Percentiles rank a stretch among this genome's conserved stretches.
Evolutionary conservation across 2,797 vertebrate species (phyloP).

Genomic region (Poeciliopsis turneri): DNA sequence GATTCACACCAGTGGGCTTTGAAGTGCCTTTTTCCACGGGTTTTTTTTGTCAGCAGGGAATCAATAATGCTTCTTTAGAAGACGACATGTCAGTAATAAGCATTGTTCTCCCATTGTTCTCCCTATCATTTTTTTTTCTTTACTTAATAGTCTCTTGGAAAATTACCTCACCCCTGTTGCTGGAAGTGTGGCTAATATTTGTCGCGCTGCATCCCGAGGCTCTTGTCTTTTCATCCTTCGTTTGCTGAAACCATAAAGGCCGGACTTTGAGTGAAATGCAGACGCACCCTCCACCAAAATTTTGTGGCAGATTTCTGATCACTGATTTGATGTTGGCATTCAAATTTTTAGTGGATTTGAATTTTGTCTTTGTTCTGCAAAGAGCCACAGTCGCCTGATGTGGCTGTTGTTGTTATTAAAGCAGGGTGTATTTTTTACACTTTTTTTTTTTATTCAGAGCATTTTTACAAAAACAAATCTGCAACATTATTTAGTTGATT

Average conservation of each 20-base stretch:
- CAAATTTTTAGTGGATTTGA: not conserved
- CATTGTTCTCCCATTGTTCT: no score
- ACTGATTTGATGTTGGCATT: not conserved
- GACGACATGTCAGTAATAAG: conserved; percentile 62
- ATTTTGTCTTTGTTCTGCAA: not conserved
- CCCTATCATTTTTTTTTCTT: conserved; percentile 49
- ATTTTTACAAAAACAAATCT: no score
- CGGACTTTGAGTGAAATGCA: not conserved
- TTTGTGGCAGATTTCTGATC: not conserved
- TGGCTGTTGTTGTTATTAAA: no score
- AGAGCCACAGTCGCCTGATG: not conserved
- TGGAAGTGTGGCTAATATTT: conserved; percentile 32
- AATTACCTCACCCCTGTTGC: conserved; percentile 35
- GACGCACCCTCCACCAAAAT: not conserved
- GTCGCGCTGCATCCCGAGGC: not conserved
- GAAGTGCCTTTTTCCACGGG: conserved; percentile 51
- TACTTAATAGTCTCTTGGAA: conserved; percentile 38
- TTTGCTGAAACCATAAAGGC: not conserved
- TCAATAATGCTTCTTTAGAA: conserved; percentile 68
- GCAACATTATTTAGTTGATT: no score
- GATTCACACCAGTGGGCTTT: conserved; percentile 55
- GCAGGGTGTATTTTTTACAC: no score
- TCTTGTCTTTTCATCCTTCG: not conserved
- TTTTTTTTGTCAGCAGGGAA: conserved; percentile 60
- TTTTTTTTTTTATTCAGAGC: no score